A percentile compares a stretch with the other conserved stretches of the same genome.
These are phyloP conservation scores for Anser cygnoides DNA, from an alignment of 2,113 vertebrate species.

Conservation along the genomic window DNA sequence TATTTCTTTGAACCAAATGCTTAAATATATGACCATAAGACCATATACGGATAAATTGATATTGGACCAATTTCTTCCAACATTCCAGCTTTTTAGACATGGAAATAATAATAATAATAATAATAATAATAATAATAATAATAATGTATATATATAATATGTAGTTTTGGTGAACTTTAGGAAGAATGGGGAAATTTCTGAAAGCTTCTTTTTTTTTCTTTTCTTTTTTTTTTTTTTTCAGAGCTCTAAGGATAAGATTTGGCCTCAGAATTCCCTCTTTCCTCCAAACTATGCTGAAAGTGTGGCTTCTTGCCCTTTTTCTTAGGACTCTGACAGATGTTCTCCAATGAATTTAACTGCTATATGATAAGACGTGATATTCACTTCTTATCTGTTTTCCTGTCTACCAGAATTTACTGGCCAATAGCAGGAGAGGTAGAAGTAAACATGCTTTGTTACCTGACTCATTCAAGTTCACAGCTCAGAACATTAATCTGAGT, in stretches of 20 bases:
- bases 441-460: neutral
- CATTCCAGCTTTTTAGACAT: too few species aligned
- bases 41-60: neutral
- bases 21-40: neutral
- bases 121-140: too few species aligned
- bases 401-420: neutral
- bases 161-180: neutral
- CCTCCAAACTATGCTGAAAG: neutral
- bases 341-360: neutral
- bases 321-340: neutral
- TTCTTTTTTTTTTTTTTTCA: neutral
- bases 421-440: neutral
- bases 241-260: neutral
- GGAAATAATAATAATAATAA: too few species aligned
- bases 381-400: neutral
- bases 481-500: neutral
- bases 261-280: neutral
- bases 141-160: too few species aligned
- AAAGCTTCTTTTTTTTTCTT: accelerated
- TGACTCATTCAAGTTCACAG: neutral
- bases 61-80: neutral
- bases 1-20: neutral
- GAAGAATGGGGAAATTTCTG: neutral
- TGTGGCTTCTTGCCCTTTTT: neutral
- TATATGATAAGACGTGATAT: neutral